Conservation (phyloP, 2,888 invertebrate genomes). For the Leucophora obtusa region DNA sequence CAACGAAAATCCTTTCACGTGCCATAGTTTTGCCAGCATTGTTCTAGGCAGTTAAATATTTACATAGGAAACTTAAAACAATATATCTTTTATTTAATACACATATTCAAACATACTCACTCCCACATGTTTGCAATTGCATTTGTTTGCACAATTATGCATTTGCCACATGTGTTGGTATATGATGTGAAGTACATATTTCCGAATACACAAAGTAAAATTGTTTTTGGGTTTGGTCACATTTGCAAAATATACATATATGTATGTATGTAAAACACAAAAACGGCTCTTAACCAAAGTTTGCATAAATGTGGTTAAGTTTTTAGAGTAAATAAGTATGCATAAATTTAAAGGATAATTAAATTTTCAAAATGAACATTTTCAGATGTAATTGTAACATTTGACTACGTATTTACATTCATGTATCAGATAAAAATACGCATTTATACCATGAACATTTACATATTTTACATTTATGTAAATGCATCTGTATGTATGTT, state of each 20-base stretch:
- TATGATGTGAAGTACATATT: too few relatives aligned
- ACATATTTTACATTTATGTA: slow-evolving; percentile 38
- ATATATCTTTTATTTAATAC: background rate
- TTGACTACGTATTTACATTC: slow-evolving; percentile 34
- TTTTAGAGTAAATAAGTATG: slow-evolving; percentile 52
- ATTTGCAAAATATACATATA: slow-evolving; percentile 54
- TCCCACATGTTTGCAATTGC: background rate
- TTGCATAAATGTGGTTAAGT: slow-evolving; percentile 53
- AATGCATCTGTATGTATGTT: background rate
- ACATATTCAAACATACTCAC: background rate
- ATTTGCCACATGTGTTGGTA: too few relatives aligned
- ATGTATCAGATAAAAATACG: slow-evolving; percentile 39
- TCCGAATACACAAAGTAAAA: background rate
- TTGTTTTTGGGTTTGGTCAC: slow-evolving; percentile 38
- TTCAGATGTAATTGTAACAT: slow-evolving; percentile 38
- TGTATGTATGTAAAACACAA: slow-evolving; percentile 15
- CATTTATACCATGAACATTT: background rate
- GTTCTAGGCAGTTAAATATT: background rate
- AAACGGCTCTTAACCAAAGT: slow-evolving; percentile 46
- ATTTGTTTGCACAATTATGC: background rate
- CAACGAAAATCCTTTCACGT: too few relatives aligned
- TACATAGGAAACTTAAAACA: background rate
- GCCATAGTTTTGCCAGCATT: too few relatives aligned
- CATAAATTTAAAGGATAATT: slow-evolving; percentile 75
- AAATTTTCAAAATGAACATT: slow-evolving; percentile 69